These are phyloP conservation scores for Ciconia stormi DNA, from an alignment of 2,113 vertebrate species.

Conservation along the genomic window DNA sequence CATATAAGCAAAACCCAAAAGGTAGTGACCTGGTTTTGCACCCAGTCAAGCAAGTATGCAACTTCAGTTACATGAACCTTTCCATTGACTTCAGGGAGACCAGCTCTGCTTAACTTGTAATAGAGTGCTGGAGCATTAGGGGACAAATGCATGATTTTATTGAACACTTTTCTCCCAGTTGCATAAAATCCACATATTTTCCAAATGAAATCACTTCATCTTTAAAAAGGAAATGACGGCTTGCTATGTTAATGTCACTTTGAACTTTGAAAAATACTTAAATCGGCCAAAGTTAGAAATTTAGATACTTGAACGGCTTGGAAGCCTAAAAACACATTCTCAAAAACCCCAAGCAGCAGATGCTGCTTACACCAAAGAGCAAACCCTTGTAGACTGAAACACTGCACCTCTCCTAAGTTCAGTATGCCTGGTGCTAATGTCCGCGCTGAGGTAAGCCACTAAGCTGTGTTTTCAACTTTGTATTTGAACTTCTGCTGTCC, in stretches of 20 bases:
- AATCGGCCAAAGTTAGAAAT: not conserved
- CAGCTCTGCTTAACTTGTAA: not conserved
- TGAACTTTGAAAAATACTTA: not conserved
- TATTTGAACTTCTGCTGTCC: not conserved
- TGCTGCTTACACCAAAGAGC: not conserved
- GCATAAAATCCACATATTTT: not conserved
- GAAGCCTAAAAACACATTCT: not conserved
- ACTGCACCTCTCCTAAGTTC: fast-evolving
- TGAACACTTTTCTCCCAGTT: not conserved
- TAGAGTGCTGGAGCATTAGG: not conserved
- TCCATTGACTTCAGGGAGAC: not conserved
- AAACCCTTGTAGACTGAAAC: not conserved
- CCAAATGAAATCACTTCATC: not conserved
- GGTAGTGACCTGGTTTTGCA: not conserved
- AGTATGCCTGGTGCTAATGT: fast-evolving
- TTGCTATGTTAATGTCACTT: not conserved
- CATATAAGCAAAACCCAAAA: not conserved
- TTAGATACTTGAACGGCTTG: not conserved
- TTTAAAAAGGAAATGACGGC: not conserved
- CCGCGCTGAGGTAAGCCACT: not conserved
- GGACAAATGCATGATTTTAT: not conserved
- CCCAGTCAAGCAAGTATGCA: not conserved
- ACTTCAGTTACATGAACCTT: not conserved
- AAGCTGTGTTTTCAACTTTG: not conserved
- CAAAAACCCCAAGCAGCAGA: not conserved